Conservation (phyloP, 2,888 invertebrate species). For the Drosophila merina region DNA sequence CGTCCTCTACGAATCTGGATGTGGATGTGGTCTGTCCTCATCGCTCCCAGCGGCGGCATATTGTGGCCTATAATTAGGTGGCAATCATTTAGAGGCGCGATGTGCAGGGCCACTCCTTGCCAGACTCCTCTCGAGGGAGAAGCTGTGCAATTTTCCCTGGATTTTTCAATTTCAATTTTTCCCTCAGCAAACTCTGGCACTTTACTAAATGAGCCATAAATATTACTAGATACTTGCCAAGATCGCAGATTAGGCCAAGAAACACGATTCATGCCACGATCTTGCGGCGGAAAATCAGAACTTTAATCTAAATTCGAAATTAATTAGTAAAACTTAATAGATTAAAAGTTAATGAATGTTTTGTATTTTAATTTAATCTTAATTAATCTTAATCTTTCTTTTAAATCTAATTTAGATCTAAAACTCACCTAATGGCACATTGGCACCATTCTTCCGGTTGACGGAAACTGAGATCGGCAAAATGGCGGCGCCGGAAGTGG, state of each 20-base stretch:
- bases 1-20: neutral
- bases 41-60: slow-evolving; percentile 41
- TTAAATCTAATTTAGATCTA: too few relatives aligned
- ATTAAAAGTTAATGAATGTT: too few relatives aligned
- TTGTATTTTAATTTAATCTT: too few relatives aligned
- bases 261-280: slow-evolving; percentile 23
- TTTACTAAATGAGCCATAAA: slow-evolving; percentile 48
- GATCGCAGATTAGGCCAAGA: slow-evolving; percentile 26
- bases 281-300: neutral
- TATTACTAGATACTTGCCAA: slow-evolving; percentile 27
- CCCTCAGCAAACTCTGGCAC: slow-evolving; percentile 4
- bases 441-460: slow-evolving; percentile 84
- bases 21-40: slow-evolving; percentile 29
- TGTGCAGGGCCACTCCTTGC: slow-evolving; percentile 32
- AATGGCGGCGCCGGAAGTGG: slow-evolving; percentile 83
- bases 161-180: slow-evolving; percentile 39
- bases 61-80: slow-evolving; percentile 51
- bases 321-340: too few relatives aligned
- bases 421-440: slow-evolving; percentile 81
- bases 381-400: too few relatives aligned
- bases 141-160: slow-evolving; percentile 33
- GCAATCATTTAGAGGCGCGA: slow-evolving; percentile 50
- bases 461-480: slow-evolving; percentile 82
- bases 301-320: too few relatives aligned
- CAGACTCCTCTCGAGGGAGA: slow-evolving; percentile 17